Conservation (phyloP, 2,797 vertebrate species). For the Heterohyrax brucei region DNA sequence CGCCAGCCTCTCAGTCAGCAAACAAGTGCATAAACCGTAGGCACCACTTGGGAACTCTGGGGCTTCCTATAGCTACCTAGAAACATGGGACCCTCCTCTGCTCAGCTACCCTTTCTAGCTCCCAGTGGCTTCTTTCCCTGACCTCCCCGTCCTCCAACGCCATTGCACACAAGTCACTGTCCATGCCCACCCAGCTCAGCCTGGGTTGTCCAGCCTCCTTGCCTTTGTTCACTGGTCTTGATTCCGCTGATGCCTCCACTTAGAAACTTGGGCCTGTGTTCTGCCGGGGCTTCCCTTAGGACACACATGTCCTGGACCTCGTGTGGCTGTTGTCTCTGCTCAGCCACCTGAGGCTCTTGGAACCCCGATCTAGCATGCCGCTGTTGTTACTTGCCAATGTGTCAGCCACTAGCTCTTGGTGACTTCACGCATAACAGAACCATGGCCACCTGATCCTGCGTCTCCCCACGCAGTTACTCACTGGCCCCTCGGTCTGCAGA, state of each 20-base stretch:
- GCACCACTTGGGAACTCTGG: background rate
- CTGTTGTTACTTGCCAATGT: too few species aligned
- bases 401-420: too few species aligned
- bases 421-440: background rate
- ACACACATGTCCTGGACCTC: rapidly evolving
- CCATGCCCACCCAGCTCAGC: background rate
- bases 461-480: background rate
- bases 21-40: too few species aligned
- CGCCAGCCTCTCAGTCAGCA: background rate
- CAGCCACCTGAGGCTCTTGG: background rate
- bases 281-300: background rate
- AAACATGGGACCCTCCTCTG: background rate
- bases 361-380: background rate
- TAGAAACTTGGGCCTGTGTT: rapidly evolving
- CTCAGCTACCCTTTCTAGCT: background rate
- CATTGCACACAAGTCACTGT: background rate
- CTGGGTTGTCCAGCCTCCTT: background rate
- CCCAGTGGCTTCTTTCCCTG: background rate
- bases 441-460: too few species aligned
- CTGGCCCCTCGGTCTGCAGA: background rate
- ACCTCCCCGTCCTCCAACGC: background rate
- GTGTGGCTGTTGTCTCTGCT: background rate
- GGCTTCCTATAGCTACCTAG: background rate
- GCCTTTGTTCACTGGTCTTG: rapidly evolving
- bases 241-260: background rate